Conservation (phyloP, 2,113 vertebrate genomes). For the Suncus etruscus region DNA sequence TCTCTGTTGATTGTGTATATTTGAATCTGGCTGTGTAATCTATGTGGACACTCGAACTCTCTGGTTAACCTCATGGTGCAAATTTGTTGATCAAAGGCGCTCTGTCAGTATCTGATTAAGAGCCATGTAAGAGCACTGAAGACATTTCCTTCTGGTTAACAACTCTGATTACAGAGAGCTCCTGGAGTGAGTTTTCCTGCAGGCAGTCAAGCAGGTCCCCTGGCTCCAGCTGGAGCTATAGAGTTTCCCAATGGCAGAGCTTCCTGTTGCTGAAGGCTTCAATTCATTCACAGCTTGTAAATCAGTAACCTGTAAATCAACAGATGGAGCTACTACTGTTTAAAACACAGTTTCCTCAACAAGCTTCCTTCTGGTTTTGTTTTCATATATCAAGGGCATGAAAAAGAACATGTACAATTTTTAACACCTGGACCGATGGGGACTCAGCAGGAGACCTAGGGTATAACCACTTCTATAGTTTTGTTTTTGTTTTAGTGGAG, state of each 20-base stretch:
- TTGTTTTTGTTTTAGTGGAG: constrained; percentile 65
- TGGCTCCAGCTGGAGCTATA: constrained; percentile 87
- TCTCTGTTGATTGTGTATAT: constrained; percentile 75
- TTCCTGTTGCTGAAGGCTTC: constrained; percentile 92
- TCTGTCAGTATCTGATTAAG: constrained; percentile 92
- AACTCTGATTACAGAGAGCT: constrained; percentile 89
- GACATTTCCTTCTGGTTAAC: constrained; percentile 92
- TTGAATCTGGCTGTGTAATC: constrained; percentile 84
- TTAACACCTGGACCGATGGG: constrained; percentile 83
- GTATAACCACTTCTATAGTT: constrained; percentile 66
- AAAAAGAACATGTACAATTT: constrained; percentile 85
- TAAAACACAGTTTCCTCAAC: constrained; percentile 87
- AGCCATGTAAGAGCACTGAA: constrained; percentile 90
- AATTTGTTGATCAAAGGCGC: constrained; percentile 89
- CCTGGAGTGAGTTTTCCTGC: constrained; percentile 89
- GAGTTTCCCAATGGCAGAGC: constrained; percentile 88
- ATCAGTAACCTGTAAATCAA: constrained; percentile 92
- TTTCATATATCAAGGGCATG: constrained; percentile 82
- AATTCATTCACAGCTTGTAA: constrained; percentile 93
- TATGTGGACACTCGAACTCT: constrained; percentile 81
- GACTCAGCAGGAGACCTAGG: constrained; percentile 79
- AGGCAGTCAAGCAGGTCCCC: constrained; percentile 86
- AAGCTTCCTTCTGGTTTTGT: constrained; percentile 87
- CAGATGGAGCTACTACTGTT: constrained; percentile 88
- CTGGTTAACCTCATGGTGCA: constrained; percentile 85